Percentiles rank a stretch among this genome's conserved stretches.
These are phyloP conservation scores for Trachelus tabidus DNA, from an alignment of 2,888 invertebrate species.

Conservation along the genomic window DNA sequence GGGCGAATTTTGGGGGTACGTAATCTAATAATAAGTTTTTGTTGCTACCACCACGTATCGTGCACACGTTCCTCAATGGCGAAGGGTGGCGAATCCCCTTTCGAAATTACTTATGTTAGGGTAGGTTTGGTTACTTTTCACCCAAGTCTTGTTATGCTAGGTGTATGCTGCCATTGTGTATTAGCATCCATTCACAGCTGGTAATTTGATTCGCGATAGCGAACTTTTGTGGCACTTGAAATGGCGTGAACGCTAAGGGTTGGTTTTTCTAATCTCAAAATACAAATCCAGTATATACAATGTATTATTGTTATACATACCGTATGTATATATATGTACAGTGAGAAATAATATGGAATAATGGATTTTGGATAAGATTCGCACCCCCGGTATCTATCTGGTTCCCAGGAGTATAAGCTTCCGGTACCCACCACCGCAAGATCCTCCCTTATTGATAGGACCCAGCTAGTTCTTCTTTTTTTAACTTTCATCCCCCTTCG, in stretches of 20 bases:
- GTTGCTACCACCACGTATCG: conserved; percentile 50
- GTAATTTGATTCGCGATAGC: conserved; percentile 62
- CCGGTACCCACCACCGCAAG: neutral
- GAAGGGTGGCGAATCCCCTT: conserved; percentile 42
- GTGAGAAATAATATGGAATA: neutral
- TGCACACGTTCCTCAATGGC: conserved; percentile 53
- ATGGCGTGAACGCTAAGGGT: neutral
- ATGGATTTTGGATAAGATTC: neutral
- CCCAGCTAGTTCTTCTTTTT: conserved; percentile 1
- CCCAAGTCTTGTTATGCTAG: conserved; percentile 20
- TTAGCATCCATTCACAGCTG: conserved; percentile 64
- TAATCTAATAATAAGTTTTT: conserved; percentile 65
- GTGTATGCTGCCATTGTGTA: conserved; percentile 58
- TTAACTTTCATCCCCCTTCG: conserved; percentile 19
- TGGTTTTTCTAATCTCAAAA: neutral
- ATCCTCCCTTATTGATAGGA: conserved; percentile 1
- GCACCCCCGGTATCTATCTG: neutral
- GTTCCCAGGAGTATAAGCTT: conserved; percentile 1
- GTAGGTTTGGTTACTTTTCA: conserved; percentile 16
- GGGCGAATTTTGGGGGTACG: conserved; percentile 41
- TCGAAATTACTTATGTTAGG: conserved; percentile 18
- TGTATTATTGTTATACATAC: neutral
- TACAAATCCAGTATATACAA: neutral
- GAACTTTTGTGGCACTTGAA: conserved; percentile 34
- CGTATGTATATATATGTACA: neutral